These are phyloP conservation scores for Serinus canaria DNA, from an alignment of 2,113 vertebrate species.

Conservation along the genomic window DNA sequence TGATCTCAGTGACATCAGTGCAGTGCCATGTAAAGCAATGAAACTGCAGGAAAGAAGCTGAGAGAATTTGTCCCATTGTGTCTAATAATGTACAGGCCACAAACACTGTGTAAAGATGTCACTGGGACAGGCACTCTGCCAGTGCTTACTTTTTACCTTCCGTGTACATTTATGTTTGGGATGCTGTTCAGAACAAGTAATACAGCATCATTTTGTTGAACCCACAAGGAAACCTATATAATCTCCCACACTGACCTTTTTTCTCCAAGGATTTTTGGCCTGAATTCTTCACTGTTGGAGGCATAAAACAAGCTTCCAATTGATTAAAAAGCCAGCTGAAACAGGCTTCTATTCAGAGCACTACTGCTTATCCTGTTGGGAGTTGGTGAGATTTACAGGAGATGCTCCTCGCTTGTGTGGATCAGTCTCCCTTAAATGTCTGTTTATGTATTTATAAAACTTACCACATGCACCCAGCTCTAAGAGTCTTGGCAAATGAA, in stretches of 20 bases:
- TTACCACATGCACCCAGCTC: not conserved
- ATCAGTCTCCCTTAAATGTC: not conserved
- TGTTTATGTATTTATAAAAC: not conserved
- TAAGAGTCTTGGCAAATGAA: not conserved
- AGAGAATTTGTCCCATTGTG: not conserved
- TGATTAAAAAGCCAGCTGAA: not conserved
- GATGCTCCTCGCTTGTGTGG: not conserved
- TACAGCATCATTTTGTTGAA: not conserved
- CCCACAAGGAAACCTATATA: not conserved
- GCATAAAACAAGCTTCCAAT: not conserved
- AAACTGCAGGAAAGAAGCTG: not conserved
- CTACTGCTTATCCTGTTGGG: not conserved
- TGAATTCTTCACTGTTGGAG: not conserved
- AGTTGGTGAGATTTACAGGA: not conserved
- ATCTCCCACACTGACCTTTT: not conserved
- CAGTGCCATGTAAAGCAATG: not conserved
- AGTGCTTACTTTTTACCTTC: slow-evolving; percentile 29
- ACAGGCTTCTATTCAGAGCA: not conserved
- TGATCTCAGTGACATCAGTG: not conserved
- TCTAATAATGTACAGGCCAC: slow-evolving; percentile 7
- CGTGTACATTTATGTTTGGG: slow-evolving; percentile 4
- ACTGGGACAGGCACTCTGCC: slow-evolving; percentile 20
- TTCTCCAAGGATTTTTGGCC: not conserved
- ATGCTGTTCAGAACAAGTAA: not conserved
- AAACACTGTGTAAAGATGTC: slow-evolving; percentile 48